phyloP scores from a whole-genome alignment of 2,888 invertebrate genomes.

The Dynastes maya region DNA sequence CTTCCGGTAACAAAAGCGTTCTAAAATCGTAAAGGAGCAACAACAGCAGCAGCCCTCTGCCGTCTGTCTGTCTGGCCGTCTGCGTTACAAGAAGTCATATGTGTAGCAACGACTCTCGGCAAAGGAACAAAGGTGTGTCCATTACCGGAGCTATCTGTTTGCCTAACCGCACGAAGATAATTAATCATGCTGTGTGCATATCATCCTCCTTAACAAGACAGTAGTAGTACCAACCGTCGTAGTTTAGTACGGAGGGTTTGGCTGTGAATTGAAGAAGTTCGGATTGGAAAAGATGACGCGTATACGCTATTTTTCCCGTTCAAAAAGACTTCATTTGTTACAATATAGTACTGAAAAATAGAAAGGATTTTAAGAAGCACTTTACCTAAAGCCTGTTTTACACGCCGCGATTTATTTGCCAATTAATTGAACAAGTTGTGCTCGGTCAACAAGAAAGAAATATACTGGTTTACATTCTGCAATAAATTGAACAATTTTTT shows the following conservation, averaged over 20 bases:
- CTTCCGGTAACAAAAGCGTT: conserved; percentile 66
- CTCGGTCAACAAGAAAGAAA: too few relatives aligned
- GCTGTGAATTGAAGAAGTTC: too few relatives aligned
- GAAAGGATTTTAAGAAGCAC: too few relatives aligned
- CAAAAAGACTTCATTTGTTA: too few relatives aligned
- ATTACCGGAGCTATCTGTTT: conserved; percentile 68
- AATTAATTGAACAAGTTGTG: too few relatives aligned
- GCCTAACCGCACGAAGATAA: conserved; percentile 67
- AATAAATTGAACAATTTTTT: too few relatives aligned
- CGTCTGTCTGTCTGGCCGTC: conserved; percentile 47
- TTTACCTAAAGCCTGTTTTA: too few relatives aligned
- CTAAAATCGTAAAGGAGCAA: conserved; percentile 63
- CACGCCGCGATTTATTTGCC: too few relatives aligned
- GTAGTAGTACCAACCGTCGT: conserved; percentile 58
- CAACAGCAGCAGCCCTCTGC: conserved; percentile 62
- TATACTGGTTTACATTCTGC: too few relatives aligned
- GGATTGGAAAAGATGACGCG: too few relatives aligned
- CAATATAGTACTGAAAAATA: too few relatives aligned
- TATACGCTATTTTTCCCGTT: too few relatives aligned
- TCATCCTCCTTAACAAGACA: conserved; percentile 70
- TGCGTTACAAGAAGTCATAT: conserved; percentile 55
- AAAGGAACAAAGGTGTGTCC: conserved; percentile 62
- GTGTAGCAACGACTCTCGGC: conserved; percentile 54
- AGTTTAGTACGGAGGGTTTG: conserved; percentile 54
- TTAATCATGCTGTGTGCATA: conserved; percentile 70